Base-by-base conservation (phyloP, 2,888 invertebrate genomes). In the Seladonia tumulorum region DNA sequence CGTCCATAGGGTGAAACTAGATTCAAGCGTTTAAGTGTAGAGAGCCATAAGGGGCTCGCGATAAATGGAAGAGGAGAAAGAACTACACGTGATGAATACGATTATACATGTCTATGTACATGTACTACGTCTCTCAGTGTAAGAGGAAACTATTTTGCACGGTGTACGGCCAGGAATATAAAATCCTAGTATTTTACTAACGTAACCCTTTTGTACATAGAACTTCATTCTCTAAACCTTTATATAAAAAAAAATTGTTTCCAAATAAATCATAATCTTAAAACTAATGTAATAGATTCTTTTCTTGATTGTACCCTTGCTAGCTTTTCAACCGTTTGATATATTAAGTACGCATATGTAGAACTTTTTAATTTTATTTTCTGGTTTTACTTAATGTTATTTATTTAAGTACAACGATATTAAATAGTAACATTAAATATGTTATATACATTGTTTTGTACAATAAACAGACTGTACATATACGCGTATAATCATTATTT, bases 111-210 rank as follows among this genome's bases (percentile, higher is more conserved):
- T 10, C n/a, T 22, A 63, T 25, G 29, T 16, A 63, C 16, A 39
- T 35, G 35, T 66, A 35, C 35, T 10, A 76, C 82, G 77, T 89
- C 78, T 84, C 84, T 79, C 79, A 75, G 75, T 79, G 71, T 83
- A 89, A 87, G 75, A 88, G 66, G 53, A 87, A 78, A 84, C 81
- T 86, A 88, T 88, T 88, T 89, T 87, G 87, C 75, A 79, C 84
- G 79, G 81, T 60, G 79, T 82, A 88, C 76, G 84, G 74, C 57
- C 70, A 82, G 87, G 88, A 89, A 91, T 91, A 91, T 92, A 91
- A 92, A 91, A 93, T 93, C 92, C 91, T 93, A 92, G 91, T 90
- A 86, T 89, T 91, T 93, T 90, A 90, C 89, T 88, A 89, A 85
- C 83, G 83, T 80, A 89, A 87, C 81, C 89, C 82, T 90, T 91